Conservation (phyloP, 2,888 invertebrate genomes). For the Lasioglossum oenotherae region DNA sequence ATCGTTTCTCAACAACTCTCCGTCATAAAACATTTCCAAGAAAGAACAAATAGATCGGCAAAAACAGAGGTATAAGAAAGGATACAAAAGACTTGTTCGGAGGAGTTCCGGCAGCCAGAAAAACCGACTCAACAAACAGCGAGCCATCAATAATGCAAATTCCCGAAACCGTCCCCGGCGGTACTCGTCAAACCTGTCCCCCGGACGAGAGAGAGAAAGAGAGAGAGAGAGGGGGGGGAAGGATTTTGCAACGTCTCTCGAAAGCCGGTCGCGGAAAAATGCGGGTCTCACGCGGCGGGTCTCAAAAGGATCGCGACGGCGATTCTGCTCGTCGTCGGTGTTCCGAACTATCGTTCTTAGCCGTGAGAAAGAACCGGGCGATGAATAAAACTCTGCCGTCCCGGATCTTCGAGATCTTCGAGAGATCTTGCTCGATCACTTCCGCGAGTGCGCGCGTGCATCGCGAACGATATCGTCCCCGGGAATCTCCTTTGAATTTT, state of each 20-base stretch:
- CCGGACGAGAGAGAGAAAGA: neutral
- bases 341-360: slow-evolving; percentile 41
- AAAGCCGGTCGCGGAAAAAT: slow-evolving; percentile 11
- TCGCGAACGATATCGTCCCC: neutral
- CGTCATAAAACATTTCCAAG: neutral
- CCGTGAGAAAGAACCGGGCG: slow-evolving; percentile 49
- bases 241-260: slow-evolving; percentile 9
- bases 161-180: neutral
- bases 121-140: slow-evolving; percentile 2
- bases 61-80: neutral
- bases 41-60: neutral
- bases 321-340: slow-evolving; percentile 19
- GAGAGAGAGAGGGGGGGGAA: neutral
- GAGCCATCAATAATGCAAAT: slow-evolving; percentile 7
- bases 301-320: neutral
- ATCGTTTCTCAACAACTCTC: neutral
- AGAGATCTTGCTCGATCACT: slow-evolving; percentile 41
- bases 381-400: slow-evolving; percentile 51
- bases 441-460: slow-evolving; percentile 45
- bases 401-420: slow-evolving; percentile 44
- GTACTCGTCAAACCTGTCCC: slow-evolving; percentile 6
- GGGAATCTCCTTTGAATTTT: neutral
- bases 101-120: slow-evolving; percentile 3
- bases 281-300: slow-evolving; percentile 32
- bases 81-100: neutral